These are phyloP conservation scores for Gallinago stenura DNA, from an alignment of 2,797 vertebrate species.

Conservation along the genomic window DNA sequence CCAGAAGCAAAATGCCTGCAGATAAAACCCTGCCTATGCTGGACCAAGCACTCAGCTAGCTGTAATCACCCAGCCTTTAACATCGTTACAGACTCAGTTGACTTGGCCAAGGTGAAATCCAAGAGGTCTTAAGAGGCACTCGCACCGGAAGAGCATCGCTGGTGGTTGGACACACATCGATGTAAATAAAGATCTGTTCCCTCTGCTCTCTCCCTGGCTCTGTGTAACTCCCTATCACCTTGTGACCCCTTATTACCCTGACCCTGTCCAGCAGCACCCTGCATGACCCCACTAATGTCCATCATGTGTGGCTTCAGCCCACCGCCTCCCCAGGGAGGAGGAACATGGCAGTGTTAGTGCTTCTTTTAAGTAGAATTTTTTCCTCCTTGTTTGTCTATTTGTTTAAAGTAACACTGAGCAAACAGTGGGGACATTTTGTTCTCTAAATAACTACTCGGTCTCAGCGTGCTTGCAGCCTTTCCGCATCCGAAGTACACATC, in stretches of 20 bases:
- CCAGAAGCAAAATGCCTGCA: constrained; percentile 46
- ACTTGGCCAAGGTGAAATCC: constrained; percentile 45
- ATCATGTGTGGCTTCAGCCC: neutral
- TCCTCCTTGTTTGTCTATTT: constrained; percentile 49
- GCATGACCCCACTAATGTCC: neutral
- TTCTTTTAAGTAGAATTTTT: constrained; percentile 32
- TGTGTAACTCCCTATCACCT: neutral
- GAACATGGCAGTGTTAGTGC: neutral
- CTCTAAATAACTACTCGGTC: constrained; percentile 18
- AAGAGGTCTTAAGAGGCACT: neutral
- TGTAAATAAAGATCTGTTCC: neutral
- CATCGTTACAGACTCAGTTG: neutral
- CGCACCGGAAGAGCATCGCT: neutral
- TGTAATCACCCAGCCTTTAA: constrained; percentile 8
- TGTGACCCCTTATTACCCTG: neutral
- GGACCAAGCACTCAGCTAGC: neutral
- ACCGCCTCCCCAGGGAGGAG: neutral
- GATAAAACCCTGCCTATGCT: neutral
- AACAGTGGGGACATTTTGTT: constrained; percentile 42
- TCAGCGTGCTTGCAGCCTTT: neutral
- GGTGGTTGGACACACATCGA: neutral
- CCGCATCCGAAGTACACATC: neutral
- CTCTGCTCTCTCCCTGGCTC: neutral
- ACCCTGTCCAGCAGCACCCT: neutral
- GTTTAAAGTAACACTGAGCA: constrained; percentile 46